Base-by-base conservation (phyloP, 2,888 invertebrate species). In the Nemotelus nigrinus region DNA sequence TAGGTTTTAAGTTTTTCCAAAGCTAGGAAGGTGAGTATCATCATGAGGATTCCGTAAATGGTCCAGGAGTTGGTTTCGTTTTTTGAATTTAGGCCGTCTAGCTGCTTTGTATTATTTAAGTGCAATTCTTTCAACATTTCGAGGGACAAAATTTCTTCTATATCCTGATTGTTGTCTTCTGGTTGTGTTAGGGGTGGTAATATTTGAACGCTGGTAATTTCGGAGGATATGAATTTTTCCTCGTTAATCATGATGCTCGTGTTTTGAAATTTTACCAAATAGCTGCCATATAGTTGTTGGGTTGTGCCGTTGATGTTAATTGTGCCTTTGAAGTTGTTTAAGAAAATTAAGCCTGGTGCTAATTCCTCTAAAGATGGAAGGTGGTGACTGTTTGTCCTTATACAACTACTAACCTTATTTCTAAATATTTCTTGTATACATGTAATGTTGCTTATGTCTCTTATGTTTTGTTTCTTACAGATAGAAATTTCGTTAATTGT, bases 331-430 rank as follows among this genome's bases (percentile, higher is more conserved):
- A 67, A 76, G 45, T 76, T 44, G 67, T 76, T 76, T 3, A 76
- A 57, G 45, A 76, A 58, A 39, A 76, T 76, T 5, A 76, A 41
- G 8, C 67, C 76, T 1, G 76, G 41, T 4, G 67, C n/a, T 7
- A 76, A n/a, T 76, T 76, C 76, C 25, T 76, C 76, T 3, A 76
- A 45, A 2, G 65, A 67, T 48, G 76, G 76, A 8, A 76, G 41
- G 25, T 76, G 76, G 67, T 76, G 76, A 44, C 53, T 55, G 43
- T 65, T 76, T 45, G 44, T 76, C 47, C 39, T 67, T 3, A 41
- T 65, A 53, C 76, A 76, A 39, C 25, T 76, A 44, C 63, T 39
- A 10, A 25, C 41, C 53, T 64, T 48, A 53, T 41, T 76, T 8
- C n/a, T 76, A n/a, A 76, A 53, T 50, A 76, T 41, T 7, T 39